Evolutionary conservation across 2,797 vertebrate genomes (phyloP), one percentile per base, ranked within the genome.

Genomic region (Menidia menidia): DNA sequence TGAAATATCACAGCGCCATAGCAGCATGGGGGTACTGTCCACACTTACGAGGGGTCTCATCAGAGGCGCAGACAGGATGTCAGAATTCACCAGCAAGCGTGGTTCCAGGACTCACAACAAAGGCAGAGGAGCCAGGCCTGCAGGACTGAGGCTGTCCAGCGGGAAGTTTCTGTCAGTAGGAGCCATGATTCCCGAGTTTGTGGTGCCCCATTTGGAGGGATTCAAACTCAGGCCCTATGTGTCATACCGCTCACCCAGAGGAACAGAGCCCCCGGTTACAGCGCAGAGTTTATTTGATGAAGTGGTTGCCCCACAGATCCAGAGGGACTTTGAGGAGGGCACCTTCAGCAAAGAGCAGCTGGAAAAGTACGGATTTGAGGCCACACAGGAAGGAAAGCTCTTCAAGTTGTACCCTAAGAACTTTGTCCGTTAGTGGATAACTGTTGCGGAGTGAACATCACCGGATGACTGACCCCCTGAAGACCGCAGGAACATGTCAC

Each of bases 381-480:
- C 95, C 18, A 93, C 91, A 0, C 97, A 99, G 84, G 94, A 97
- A 0, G 95, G 94, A n/a, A 98, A 96, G 74, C 94, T 98, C 45
- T 97, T 98, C 88, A 94, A 95, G 84, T 91, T 98, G 18, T 96
- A 95, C 79, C 97, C 98, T 48, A 98, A 96, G 88, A 98, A 98
- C 90, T 97, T 93, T 53, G 88, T 94, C 58, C 95, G 95, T 56
- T 99, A 93, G 89, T 32, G 0, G 18, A 11, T 14, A n/a, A 43
- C 55, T 15, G 25, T 25, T 25, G 25, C 25, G 25, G 25, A 25
- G 1, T 25, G 25, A 25, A 25, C 25, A 1, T 25, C 25, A 25
- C 25, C 25, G 25, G 25, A 25, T 25, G 25, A 25, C 25, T 25
- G 25, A 25, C 4, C 41, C 10, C 0, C 48, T 41, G 47, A 53